Evolutionary conservation across 2,113 vertebrate species (phyloP).

Genomic region (Perognathus longimembris): DNA sequence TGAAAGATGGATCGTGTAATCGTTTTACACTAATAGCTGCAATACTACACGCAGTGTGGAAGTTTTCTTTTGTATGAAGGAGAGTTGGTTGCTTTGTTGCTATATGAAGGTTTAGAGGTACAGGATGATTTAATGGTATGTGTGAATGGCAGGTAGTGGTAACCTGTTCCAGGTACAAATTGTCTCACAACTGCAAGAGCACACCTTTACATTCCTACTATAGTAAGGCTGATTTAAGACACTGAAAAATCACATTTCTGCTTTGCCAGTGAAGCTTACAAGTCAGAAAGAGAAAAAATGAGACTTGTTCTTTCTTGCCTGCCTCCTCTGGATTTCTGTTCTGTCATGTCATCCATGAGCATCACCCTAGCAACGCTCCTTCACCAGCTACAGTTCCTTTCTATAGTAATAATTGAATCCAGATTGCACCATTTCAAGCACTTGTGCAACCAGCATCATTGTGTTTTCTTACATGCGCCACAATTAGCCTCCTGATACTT

Average conservation of each 20-base stretch:
- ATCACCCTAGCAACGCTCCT: neutral
- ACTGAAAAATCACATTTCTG: neutral
- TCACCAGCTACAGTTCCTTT: neutral
- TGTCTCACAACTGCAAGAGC: neutral
- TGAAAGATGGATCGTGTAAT: neutral
- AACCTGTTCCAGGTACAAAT: neutral
- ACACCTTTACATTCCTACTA: neutral
- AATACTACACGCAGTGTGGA: neutral
- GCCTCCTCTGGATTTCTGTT: neutral
- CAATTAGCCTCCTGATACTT: neutral
- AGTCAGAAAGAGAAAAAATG: neutral
- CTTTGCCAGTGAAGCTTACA: neutral
- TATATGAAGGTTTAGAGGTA: neutral
- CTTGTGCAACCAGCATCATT: neutral
- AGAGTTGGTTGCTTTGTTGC: neutral
- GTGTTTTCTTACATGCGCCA: neutral
- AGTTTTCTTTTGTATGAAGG: neutral
- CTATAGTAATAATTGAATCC: neutral
- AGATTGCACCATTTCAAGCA: neutral
- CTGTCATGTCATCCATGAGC: neutral
- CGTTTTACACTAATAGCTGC: neutral
- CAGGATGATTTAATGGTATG: neutral
- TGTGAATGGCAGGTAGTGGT: neutral
- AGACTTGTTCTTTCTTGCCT: neutral
- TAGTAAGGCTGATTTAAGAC: neutral